Percentiles rank a stretch among this genome's conserved stretches.
Evolutionary conservation across 2,113 vertebrate genomes (phyloP).

Genomic region (Grallaria varia): DNA sequence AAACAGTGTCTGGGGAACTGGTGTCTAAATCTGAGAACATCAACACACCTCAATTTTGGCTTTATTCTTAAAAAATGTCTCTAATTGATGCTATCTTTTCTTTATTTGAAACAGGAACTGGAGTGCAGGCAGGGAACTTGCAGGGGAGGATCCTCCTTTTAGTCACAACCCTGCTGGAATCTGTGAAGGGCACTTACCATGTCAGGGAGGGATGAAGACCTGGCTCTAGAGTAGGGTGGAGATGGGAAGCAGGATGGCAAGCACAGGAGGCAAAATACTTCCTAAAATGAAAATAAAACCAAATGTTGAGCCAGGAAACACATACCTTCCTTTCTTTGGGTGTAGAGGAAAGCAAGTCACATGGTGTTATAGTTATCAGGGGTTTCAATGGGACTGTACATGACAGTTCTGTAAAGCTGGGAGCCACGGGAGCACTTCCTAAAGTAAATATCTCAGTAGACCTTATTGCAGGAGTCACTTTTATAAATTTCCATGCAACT

Average conservation of each 20-base stretch:
- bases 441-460: not conserved
- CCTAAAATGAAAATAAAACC: not conserved
- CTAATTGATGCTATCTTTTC: not conserved
- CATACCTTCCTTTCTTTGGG: not conserved
- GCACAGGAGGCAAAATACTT: not conserved
- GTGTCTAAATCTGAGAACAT: not conserved
- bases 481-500: not conserved
- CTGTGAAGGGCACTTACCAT: not conserved
- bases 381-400: not conserved
- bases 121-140: not conserved
- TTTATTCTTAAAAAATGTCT: not conserved
- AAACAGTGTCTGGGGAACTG: not conserved
- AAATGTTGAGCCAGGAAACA: not conserved
- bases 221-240: not conserved
- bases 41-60: not conserved
- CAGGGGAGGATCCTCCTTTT: not conserved
- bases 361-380: not conserved
- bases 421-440: not conserved
- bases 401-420: not conserved
- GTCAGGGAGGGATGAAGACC: slow-evolving; percentile 28
- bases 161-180: not conserved
- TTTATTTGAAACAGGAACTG: not conserved
- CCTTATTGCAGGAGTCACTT: not conserved
- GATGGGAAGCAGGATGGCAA: not conserved
- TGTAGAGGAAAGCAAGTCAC: not conserved